These are phyloP conservation scores for Cheirogaleus major DNA, from an alignment of 2,797 vertebrate species.

Conservation along the genomic window DNA sequence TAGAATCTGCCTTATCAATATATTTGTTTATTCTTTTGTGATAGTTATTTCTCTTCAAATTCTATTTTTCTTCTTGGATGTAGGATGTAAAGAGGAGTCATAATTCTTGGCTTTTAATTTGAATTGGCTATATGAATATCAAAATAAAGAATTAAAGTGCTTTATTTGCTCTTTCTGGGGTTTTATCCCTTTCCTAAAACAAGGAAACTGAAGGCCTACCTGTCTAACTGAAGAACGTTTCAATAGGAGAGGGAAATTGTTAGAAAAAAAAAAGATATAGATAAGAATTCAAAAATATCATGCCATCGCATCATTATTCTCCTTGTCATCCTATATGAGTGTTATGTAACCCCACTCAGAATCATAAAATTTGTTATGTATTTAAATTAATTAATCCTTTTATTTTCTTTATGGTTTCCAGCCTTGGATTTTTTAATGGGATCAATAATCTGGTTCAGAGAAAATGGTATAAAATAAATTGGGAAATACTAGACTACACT, in stretches of 20 bases:
- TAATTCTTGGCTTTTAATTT: not conserved
- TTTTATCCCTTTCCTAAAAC: not conserved
- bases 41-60: not conserved
- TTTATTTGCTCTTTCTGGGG: not conserved
- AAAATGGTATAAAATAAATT: not conserved
- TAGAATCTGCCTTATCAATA: not conserved
- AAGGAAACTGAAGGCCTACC: not conserved
- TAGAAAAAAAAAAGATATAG: not conserved
- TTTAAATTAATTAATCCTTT: not conserved
- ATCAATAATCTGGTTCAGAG: not conserved
- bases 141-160: not conserved
- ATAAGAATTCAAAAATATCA: not conserved
- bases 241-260: not conserved
- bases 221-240: not conserved
- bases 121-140: not conserved
- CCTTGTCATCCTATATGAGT: not conserved
- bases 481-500: not conserved
- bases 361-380: not conserved
- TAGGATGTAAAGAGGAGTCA: not conserved
- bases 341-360: not conserved
- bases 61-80: not conserved
- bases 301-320: not conserved
- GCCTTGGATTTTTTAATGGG: not conserved
- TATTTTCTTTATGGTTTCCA: conserved; percentile 7
- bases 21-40: not conserved